Conservation (phyloP, 1,140 invertebrate species). For the Drosophila pachea region DNA sequence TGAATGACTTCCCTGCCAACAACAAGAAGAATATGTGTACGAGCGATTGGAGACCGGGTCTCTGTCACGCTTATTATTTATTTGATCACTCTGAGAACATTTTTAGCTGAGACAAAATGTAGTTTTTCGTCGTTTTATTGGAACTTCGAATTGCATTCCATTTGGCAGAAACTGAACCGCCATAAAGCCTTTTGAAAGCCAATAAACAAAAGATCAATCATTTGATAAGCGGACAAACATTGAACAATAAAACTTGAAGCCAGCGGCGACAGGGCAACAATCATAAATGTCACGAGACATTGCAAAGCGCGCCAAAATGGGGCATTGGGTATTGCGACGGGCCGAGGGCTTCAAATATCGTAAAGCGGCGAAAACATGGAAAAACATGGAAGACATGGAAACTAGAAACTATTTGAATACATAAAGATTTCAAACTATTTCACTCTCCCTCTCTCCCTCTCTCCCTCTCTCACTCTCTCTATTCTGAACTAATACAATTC, state of each 20-base stretch:
- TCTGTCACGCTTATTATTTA: too few relatives aligned
- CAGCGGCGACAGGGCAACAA: conserved; percentile 1
- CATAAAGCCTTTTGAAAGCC: conserved; percentile 38
- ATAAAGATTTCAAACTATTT: conserved; percentile 25
- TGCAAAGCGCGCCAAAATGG: conserved; percentile 26
- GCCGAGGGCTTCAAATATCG: conserved; percentile 4
- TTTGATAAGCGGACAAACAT: conserved; percentile 47
- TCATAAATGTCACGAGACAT: conserved; percentile 21
- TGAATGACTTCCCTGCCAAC: conserved; percentile 47
- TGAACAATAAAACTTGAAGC: conserved; percentile 14
- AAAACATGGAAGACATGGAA: conserved; percentile 25
- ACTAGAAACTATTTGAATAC: conserved; percentile 36
- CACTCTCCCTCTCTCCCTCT: too few relatives aligned
- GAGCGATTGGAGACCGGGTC: background rate
- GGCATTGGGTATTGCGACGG: background rate
- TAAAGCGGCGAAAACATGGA: background rate
- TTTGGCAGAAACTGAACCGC: conserved; percentile 27
- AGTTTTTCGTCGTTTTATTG: conserved; percentile 27
- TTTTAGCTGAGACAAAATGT: conserved; percentile 33
- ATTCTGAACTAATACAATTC: background rate
- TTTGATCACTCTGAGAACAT: conserved; percentile 30
- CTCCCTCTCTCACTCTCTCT: background rate
- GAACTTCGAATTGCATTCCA: conserved; percentile 5
- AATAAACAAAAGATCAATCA: conserved; percentile 64
- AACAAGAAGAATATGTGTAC: conserved; percentile 17